Base-by-base conservation (phyloP, 2,113 vertebrate genomes). In the Glareola pratincola region DNA sequence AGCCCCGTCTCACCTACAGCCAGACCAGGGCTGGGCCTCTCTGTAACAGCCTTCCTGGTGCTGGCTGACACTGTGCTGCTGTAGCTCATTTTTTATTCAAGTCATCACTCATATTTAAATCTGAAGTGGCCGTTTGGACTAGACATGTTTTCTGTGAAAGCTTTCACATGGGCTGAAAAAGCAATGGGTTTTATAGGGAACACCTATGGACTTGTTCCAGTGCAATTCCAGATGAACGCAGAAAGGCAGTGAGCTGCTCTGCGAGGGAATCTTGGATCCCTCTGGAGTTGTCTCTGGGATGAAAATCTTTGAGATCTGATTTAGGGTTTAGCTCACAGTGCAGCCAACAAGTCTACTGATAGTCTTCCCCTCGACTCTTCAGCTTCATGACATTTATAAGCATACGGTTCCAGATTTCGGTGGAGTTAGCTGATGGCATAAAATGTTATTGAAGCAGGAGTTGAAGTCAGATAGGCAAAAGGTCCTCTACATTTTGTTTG, bases 51-150 rank as follows among this genome's bases (percentile, higher is more conserved):
- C 36, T 77, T 50, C 53, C 47, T 50, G 26, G 14, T 60, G 34
- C 14, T 57, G 32, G 19, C 63, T 37, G 53, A 14, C 12, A 26
- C 53, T 23, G 59, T 54, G 32, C 34, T 88, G 50, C 48, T 74
- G 57, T 18, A 43, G 53, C 57, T 76, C 30, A 0, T 13, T 76
- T 60, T 85, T 80, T 76, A 80, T 43, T 80, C 64, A 63, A 84
- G 45, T 15, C 43, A 56, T 43, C 57, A 36, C 51, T 83, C 50
- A 34, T 5, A 45, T 23, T 62, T 64, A 64, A 77, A 89, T 59
- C 73, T 71, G 86, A 92, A 80, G 68, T 41, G 54, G 36, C 29
- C 87, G 12, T 95, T 91, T 84, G 85, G 68, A 67, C 47, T 59
- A 81, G 45, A 47, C 9, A 3, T 76, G 27, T 54, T 81, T 89